Base-by-base conservation (phyloP, 2,888 invertebrate genomes). In the Drosophila atripex region DNA sequence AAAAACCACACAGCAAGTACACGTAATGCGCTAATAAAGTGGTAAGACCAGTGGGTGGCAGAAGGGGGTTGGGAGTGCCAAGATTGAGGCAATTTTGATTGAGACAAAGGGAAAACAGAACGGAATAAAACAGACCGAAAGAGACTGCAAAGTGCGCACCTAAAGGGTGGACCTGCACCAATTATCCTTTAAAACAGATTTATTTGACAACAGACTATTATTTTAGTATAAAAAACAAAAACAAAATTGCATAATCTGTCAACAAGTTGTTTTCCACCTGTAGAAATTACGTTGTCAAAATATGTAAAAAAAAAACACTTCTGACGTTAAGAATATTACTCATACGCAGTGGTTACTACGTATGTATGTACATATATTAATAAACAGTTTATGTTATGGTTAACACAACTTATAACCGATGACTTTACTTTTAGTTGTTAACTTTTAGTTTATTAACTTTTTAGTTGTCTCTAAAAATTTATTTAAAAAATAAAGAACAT, bases 1-100 rank as follows among this genome's bases (percentile, higher is more conserved):
- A 35, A 11, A 12, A 32, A 16, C 16, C 8, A 16, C 8, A 38
- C 39, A 16, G 2, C 1, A 43, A 12, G 21, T 68, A 68, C 54
- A 80, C 84, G 84, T 83, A 80, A 80, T 77, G 47, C 54, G 80
- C 75, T 83, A 79, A 86, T 77, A 84, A 80, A 86, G 77, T 80
- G 63, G 71, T 61, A 75, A 75, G 69, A 74, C 59, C 18, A 25
- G 63, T 18, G 61, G 43, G 11, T 25, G 21, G 49, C 18, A 6
- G 21, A 3, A 23, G 21, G 21, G 16, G 46, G 11, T 14, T n/a
- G 28, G 23, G 8, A 51, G 49, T 69, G 74, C 77, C 82, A 87
- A 87, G 83, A 82, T 87, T 85, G 87, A 78, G 78, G 69, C 71
- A 46, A 50, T 80, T 80, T 78, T 80, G 66, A 85, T 85, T 87